phyloP scores from a whole-genome alignment of 2,888 invertebrate species.

The Hemaris fuciformis region DNA sequence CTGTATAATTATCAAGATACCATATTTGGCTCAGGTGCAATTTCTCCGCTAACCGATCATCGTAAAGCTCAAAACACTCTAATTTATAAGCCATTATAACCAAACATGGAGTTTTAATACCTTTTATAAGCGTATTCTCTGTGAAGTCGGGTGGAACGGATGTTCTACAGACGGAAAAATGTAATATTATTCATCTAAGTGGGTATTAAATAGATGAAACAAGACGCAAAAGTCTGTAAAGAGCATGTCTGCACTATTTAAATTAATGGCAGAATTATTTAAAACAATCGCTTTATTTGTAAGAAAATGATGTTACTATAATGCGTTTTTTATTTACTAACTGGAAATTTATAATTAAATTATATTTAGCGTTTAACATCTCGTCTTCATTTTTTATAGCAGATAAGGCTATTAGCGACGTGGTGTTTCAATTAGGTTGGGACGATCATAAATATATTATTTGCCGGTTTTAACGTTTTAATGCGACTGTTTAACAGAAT shows the following conservation, averaged over 20 bases:
- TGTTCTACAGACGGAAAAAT: constrained; percentile 55
- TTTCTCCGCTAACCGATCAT: not conserved
- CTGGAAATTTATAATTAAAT: not conserved
- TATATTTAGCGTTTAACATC: no score
- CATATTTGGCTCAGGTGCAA: not conserved
- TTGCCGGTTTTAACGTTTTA: no score
- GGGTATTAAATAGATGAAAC: constrained; percentile 48
- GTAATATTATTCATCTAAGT: constrained; percentile 49
- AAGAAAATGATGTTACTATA: not conserved
- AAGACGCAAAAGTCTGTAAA: constrained; percentile 43
- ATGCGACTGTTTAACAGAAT: no score
- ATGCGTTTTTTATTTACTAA: no score
- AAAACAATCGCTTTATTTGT: not conserved
- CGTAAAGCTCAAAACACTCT: constrained; percentile 11
- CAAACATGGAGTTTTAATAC: constrained; percentile 20
- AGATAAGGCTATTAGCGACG: no score
- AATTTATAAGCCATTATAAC: constrained; percentile 9
- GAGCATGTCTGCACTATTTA: not conserved
- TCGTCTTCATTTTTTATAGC: no score
- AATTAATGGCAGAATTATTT: not conserved
- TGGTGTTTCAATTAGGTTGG: no score
- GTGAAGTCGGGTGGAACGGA: constrained; percentile 36
- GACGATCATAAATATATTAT: no score
- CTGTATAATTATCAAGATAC: not conserved
- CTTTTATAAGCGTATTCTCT: constrained; percentile 28